A percentile compares a stretch with the other conserved stretches of the same genome.
Conservation (phyloP, 2,888 invertebrate genomes). For the Mythimna lalbum region DNA sequence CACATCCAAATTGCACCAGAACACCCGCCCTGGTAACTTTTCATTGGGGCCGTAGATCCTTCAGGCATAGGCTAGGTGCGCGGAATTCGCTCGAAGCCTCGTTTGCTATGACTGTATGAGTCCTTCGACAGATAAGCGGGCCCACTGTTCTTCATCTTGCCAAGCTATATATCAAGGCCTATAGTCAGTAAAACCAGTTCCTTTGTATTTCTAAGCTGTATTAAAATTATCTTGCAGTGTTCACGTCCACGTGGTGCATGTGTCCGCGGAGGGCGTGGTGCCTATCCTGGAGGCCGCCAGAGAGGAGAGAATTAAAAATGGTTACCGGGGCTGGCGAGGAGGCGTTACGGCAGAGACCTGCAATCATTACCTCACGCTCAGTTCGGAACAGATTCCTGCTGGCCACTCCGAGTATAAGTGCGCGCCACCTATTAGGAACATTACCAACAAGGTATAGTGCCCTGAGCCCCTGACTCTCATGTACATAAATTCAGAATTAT, state of each 20-base stretch:
- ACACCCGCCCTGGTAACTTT: not conserved
- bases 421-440: conserved; percentile 92
- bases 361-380: conserved; percentile 92
- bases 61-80: not conserved
- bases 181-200: not conserved
- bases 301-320: conserved; percentile 80
- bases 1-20: not conserved
- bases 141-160: not conserved
- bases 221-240: conserved; percentile 78
- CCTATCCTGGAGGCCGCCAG: conserved; percentile 88
- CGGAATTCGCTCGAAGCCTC: not conserved
- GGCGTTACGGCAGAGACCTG: conserved; percentile 92
- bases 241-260: conserved; percentile 92
- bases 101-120: not conserved
- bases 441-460: conserved; percentile 85
- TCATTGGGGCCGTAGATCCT: not conserved
- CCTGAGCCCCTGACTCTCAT: not conserved
- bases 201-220: not conserved
- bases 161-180: not conserved
- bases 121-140: not conserved
- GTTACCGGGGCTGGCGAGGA: conserved; percentile 88
- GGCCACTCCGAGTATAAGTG: conserved; percentile 92
- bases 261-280: conserved; percentile 91
- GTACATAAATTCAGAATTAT: not conserved
- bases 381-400: conserved; percentile 91